phyloP scores from a whole-genome alignment of 2,888 invertebrate genomes.

The Cephus runcator region DNA sequence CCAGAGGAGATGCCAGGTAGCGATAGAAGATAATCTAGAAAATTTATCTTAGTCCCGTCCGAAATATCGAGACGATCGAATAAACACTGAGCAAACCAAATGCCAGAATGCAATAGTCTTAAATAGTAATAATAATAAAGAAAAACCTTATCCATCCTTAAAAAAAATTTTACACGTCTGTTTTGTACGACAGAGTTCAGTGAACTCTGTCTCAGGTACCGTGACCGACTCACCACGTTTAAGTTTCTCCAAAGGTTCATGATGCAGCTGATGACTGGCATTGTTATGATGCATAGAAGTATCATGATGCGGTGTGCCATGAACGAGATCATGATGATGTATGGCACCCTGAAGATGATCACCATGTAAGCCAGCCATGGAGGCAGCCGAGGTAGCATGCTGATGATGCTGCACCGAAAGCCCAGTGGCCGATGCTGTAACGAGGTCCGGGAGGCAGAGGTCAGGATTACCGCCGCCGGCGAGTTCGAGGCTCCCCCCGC shows the following conservation, averaged over 20 bases:
- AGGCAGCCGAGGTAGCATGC: slow-evolving; percentile 68
- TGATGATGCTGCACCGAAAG: slow-evolving; percentile 67
- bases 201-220: slow-evolving; percentile 26
- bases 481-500: slow-evolving; percentile 65
- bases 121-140: neutral
- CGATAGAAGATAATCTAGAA: neutral
- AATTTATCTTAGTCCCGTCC: slow-evolving; percentile 12
- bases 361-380: slow-evolving; percentile 68
- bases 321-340: slow-evolving; percentile 53
- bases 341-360: slow-evolving; percentile 64
- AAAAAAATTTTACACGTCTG: neutral
- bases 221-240: slow-evolving; percentile 77
- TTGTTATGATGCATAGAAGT: slow-evolving; percentile 71
- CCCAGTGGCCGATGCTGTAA: slow-evolving; percentile 70
- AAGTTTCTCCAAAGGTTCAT: slow-evolving; percentile 81
- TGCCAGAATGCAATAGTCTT: neutral
- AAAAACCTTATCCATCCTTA: neutral
- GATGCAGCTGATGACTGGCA: slow-evolving; percentile 74
- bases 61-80: slow-evolving; percentile 15
- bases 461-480: slow-evolving; percentile 68
- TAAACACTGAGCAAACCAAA: slow-evolving; percentile 7
- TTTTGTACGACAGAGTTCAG: neutral
- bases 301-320: slow-evolving; percentile 66
- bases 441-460: slow-evolving; percentile 80
- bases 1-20: neutral